Evolutionary conservation across 2,113 vertebrate genomes (phyloP), one percentile per base, ranked within the genome.

Genomic region (Corythaeola cristata): DNA sequence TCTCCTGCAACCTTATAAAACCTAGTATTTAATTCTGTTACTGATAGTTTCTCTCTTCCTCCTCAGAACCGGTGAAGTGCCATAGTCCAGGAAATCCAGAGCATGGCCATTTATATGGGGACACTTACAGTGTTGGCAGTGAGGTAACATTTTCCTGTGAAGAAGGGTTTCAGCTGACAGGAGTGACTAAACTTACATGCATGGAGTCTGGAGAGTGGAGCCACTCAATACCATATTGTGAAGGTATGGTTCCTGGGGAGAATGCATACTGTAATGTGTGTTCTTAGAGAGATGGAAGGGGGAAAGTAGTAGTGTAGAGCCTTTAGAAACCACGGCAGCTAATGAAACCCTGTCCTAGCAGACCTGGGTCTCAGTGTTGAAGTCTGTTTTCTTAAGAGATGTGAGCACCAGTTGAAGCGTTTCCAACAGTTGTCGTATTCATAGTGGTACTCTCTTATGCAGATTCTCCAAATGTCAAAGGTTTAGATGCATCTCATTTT

Each of bases 1-100:
- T 55, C 30, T 93, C 58, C 71, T 83, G 23, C 26, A 83, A 27
- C 49, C 73, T 81, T 27, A 37, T 71, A 63, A 83, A 90, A 56
- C 33, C 30, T 94, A 50, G 24, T 71, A 50, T 32, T 75, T 85
- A 23, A 24, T 71, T 75, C 45, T 53, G 44, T 75, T 93, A 37
- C 63, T 93, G 44, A 37, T 88, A 39, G 47, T 92, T 95, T 96
- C 66, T 91, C 73, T 96, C 59, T 93, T 97, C 63, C 56, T 96
- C 85, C 88, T 90, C 95, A 99, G 99, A 99, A 97, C 99, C 99
- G 0, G 95, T 99, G 52, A 99, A 98, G 91, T 99, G 99, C 93
- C 96, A 53, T 90, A 97, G 98, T 95, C 99, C 99, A 3, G 98
- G 97, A 85, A 96, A 97, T 71, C 99, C 98, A 47, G 98, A 99